Evolutionary conservation across 1,140 invertebrate genomes (phyloP).

Genomic region (Drusus annulatus): DNA sequence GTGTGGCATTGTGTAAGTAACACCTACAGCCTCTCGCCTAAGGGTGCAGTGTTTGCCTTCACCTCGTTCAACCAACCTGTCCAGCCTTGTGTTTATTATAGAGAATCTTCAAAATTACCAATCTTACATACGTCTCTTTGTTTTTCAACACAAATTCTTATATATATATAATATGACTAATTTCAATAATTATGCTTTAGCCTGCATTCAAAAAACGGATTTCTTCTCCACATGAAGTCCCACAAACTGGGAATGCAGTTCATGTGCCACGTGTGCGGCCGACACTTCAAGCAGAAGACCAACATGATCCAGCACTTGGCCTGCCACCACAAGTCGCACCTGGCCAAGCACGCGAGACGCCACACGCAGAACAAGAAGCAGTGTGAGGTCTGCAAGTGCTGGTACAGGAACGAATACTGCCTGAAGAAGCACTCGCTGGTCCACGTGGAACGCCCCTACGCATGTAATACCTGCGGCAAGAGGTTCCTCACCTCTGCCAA

Average conservation of each 20-base stretch:
- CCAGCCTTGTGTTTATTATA: too few relatives aligned
- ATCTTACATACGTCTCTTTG: too few relatives aligned
- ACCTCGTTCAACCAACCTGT: too few relatives aligned
- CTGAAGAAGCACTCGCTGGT: constrained; percentile 71
- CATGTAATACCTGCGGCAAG: constrained; percentile 69
- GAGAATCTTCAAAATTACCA: too few relatives aligned
- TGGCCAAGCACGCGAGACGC: constrained; percentile 48
- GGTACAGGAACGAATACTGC: constrained; percentile 59
- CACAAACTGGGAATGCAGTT: constrained; percentile 68
- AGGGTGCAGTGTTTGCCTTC: too few relatives aligned
- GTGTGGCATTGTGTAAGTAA: constrained; percentile 1
- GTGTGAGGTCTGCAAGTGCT: constrained; percentile 8
- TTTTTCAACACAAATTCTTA: too few relatives aligned
- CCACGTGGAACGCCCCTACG: constrained; percentile 68
- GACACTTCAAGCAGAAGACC: constrained; percentile 69
- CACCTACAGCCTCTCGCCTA: too few relatives aligned
- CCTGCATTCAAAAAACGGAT: constrained; percentile 38
- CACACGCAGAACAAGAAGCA: background rate
- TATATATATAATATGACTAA: too few relatives aligned
- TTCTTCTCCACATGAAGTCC: constrained; percentile 69
- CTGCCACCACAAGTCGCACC: constrained; percentile 64
- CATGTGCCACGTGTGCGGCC: constrained; percentile 71
- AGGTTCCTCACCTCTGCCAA: constrained; percentile 70
- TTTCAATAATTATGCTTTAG: constrained; percentile 30
- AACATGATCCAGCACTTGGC: constrained; percentile 72